Conservation (phyloP, 2,797 vertebrate genomes). For the Helarctos malayanus region DNA sequence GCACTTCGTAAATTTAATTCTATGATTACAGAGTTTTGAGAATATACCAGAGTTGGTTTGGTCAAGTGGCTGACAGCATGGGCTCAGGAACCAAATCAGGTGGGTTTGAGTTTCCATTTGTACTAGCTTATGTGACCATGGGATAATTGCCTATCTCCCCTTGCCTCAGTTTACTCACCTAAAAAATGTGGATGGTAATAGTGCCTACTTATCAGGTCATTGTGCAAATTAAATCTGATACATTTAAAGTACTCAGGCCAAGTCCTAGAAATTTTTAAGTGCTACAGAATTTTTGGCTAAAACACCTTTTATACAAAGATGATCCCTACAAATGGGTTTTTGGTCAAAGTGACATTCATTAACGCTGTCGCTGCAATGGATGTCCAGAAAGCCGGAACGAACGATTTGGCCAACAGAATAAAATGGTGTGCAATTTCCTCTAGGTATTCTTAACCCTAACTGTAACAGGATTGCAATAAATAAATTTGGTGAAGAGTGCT, state of each 20-base stretch:
- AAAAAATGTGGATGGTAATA: not conserved
- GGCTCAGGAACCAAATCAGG: not conserved
- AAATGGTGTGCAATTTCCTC: conserved; percentile 17
- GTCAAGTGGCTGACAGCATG: not conserved
- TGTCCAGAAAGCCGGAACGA: conserved; percentile 4
- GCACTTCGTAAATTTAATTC: conserved; percentile 23
- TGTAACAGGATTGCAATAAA: not conserved
- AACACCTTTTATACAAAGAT: not conserved
- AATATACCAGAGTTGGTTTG: not conserved
- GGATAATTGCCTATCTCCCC: not conserved
- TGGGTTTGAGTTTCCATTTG: not conserved
- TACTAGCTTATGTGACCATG: not conserved
- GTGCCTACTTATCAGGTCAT: not conserved
- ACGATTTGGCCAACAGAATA: conserved; percentile 3
- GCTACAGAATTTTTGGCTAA: not conserved
- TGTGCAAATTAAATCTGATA: not conserved
- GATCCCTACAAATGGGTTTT: not conserved
- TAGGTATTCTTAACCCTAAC: not conserved
- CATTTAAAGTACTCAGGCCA: conserved; percentile 30
- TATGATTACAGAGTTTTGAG: not conserved
- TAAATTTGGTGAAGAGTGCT: not conserved
- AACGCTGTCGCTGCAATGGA: not conserved
- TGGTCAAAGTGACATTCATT: not conserved
- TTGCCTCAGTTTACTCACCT: not conserved
- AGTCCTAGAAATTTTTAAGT: conserved; percentile 1